Conservation (phyloP, 2,888 invertebrate species). For the Unio delphinus region DNA sequence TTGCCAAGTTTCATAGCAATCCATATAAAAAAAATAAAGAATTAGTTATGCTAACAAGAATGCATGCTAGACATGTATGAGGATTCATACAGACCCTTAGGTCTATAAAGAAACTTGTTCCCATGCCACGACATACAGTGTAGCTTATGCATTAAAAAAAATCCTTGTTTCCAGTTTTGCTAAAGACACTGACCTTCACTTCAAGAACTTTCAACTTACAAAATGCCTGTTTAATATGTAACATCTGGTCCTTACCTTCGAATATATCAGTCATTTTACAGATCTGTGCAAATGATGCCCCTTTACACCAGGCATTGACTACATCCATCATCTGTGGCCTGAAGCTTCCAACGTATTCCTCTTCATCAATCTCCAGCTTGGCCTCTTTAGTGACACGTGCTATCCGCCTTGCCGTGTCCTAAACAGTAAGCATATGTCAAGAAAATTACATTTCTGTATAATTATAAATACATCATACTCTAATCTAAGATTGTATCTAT, state of each 20-base stretch:
- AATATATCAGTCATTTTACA: conserved; percentile 79
- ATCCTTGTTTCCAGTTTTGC: no score
- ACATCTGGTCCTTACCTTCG: conserved; percentile 58
- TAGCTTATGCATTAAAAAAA: no score
- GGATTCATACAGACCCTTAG: no score
- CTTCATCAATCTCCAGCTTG: conserved; percentile 82
- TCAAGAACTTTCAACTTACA: no score
- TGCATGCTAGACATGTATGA: no score
- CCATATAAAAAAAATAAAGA: no score
- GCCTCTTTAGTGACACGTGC: conserved; percentile 78
- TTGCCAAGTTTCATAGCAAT: no score
- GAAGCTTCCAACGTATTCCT: conserved; percentile 91
- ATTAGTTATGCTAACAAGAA: no score
- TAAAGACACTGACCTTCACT: no score
- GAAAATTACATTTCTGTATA: not conserved
- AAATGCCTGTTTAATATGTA: no score
- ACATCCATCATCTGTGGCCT: conserved; percentile 98
- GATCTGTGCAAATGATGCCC: conserved; percentile 90
- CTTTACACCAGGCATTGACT: conserved; percentile 95
- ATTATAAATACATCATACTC: not conserved
- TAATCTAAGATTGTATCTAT: not conserved
- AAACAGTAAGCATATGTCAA: not conserved
- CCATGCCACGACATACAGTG: no score
- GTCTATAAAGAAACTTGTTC: no score
- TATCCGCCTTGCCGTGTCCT: conserved; percentile 84